phyloP scores from a whole-genome alignment of 2,888 invertebrate genomes.

The Macaria notata region DNA sequence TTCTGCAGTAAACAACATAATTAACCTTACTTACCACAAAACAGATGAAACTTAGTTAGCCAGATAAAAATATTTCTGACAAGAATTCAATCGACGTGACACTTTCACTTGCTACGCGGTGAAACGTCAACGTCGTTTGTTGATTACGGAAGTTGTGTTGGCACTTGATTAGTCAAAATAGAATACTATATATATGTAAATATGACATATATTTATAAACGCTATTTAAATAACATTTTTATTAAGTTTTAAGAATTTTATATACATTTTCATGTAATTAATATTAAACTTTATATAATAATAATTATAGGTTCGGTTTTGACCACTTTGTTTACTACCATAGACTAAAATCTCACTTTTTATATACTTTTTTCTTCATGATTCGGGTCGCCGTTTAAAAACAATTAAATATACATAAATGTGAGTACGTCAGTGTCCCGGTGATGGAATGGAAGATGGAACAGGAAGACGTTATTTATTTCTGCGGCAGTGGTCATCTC shows the following conservation, averaged over 20 bases:
- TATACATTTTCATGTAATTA: too few relatives aligned
- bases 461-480: too few relatives aligned
- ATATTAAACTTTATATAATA: too few relatives aligned
- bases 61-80: slow-evolving; percentile 63
- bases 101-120: slow-evolving; percentile 80
- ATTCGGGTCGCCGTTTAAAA: too few relatives aligned
- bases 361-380: too few relatives aligned
- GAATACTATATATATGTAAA: slow-evolving; percentile 29
- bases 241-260: slow-evolving; percentile 6
- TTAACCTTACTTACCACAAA: slow-evolving; percentile 49
- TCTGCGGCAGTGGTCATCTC: too few relatives aligned
- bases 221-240: neutral
- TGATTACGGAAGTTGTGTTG: slow-evolving; percentile 71
- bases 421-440: too few relatives aligned
- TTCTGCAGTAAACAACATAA: slow-evolving; percentile 22
- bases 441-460: too few relatives aligned
- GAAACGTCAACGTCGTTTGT: slow-evolving; percentile 75
- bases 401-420: too few relatives aligned
- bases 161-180: slow-evolving; percentile 50
- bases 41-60: slow-evolving; percentile 46
- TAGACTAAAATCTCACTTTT: too few relatives aligned
- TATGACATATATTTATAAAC: slow-evolving; percentile 1
- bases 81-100: slow-evolving; percentile 72
- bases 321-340: too few relatives aligned
- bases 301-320: too few relatives aligned